Evolutionary conservation across 1,140 invertebrate genomes (phyloP), one percentile per base, ranked within the genome.

Genomic region (Caenorhabditis latens): DNA sequence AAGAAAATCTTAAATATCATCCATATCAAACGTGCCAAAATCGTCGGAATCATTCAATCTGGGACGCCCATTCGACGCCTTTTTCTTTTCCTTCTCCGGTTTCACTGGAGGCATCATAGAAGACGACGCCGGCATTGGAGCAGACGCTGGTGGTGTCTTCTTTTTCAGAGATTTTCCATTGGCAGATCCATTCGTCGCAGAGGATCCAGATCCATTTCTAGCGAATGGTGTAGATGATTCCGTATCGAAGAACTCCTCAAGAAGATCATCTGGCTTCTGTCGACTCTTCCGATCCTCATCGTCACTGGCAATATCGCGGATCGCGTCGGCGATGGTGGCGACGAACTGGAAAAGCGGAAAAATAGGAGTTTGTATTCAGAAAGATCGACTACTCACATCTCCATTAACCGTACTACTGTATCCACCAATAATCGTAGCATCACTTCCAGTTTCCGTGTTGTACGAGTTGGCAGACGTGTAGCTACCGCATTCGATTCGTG

Each of bases 401-500:
- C 71, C 71, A 79, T 79, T 79, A 24, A 19, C 14, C 7, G 71
- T 19, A 11, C 46, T 50, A 50, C n/a, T 24, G 19, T 79, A 79
- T 79, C 71, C 71, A 19, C 71, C 71, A 24, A 71, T 46, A 43
- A 48, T 13, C 6, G 32, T 55, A n/a, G 83, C 46, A 48, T 86
- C 75, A 5, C 6, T 5, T 19, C 43, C 55, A 4, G 40, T 14
- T 14, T 50, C 40, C 4, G 46, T 53, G 14, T 14, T 86, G 42
- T 79, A 53, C 11, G 82, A 86, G 46, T 84, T 84, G 19, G 87
- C 55, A 53, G 84, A 86, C 6, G 58, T 61, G 19, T 71, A 87
- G 19, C 24, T 43, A 4, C 86, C 86, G 21, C 83, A 87, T 63
- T 87, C 86, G 46, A 87, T 87, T 57, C 86, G 65, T 7, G 67